Evolutionary conservation across 2,113 vertebrate genomes (phyloP), one percentile per base, ranked within the genome.

Genomic region (Glareola pratincola): DNA sequence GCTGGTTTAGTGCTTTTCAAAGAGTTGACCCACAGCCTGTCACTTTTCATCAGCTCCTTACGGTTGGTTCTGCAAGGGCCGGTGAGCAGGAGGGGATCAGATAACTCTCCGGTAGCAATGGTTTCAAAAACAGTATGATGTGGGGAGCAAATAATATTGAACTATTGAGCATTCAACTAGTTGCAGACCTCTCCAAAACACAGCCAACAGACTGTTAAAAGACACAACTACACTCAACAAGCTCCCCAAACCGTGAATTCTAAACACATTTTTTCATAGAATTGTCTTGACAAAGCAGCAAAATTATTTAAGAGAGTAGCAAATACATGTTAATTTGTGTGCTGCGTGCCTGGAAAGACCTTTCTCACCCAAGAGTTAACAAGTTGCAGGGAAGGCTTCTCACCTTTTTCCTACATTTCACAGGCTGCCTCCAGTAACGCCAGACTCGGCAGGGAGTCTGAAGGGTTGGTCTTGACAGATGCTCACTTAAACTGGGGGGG

Each of bases 31-130:
- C 85, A 69, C 47, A 36, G 76, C 80, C 59, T 71, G 74, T 67
- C 95, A 94, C 93, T 94, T 97, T 63, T 81, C 78, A 90, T 83
- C 77, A 83, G 51, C 75, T 90, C 60, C 64, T 90, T 59, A 64
- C 0, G 0, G 8, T 13, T 60, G 60, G 51, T 39, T 77, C 80
- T 76, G 14, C 43, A 94, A 50, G 56, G 43, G 64, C 34, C 88
- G 59, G n/a, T 81, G 84, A 88, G 34, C 36, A 80, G 54, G 24
- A 63, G 32, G 62, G n/a, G 53, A 91, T 73, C 59, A 68, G 34
- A 8, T 17, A 88, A 66, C 36, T 51, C 85, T 66, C 56, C 26
- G 10, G 76, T 4, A 83, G 60, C 47, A 85, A 45, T 0, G 37
- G 26, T 36, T 86, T 71, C 76, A 43, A 54, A 39, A 45, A 68